Percentiles rank a stretch among this genome's conserved stretches.
These are phyloP conservation scores for Prochilodus magdalenae DNA, from an alignment of 2,113 vertebrate species.

Conservation along the genomic window DNA sequence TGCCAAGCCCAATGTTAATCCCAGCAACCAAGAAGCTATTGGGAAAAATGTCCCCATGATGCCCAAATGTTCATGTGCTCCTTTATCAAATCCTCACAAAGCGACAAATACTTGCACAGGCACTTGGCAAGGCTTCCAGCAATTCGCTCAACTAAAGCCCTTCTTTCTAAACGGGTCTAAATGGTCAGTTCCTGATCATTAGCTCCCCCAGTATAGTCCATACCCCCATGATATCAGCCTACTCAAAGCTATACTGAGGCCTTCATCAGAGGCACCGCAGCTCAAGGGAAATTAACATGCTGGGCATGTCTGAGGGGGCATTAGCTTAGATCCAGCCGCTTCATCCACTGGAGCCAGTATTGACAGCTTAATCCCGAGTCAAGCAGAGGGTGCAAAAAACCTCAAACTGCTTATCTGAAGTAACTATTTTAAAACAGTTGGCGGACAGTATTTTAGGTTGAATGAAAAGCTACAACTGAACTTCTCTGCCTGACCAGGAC, in stretches of 20 bases:
- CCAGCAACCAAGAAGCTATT: too few species aligned
- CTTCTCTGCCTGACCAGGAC: too few species aligned
- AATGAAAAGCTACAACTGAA: too few species aligned
- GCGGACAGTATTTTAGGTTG: too few species aligned
- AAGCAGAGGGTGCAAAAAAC: not conserved
- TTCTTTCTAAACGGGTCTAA: not conserved
- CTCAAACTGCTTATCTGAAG: not conserved
- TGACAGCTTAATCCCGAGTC: not conserved
- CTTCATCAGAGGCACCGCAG: not conserved
- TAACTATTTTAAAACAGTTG: not conserved
- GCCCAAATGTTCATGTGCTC: too few species aligned
- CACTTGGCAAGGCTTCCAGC: too few species aligned
- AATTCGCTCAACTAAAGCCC: too few species aligned
- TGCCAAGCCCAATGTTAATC: too few species aligned
- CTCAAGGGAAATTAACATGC: not conserved
- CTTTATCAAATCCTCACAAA: too few species aligned
- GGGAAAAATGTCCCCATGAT: too few species aligned
- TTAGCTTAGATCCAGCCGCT: not conserved
- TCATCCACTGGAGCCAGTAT: not conserved
- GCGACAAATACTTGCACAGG: too few species aligned
- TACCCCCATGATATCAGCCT: not conserved
- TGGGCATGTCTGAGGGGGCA: conserved; percentile 16
- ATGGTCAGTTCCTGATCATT: not conserved
- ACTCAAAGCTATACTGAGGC: not conserved
- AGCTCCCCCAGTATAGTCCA: not conserved